phyloP scores from a whole-genome alignment of 2,888 invertebrate genomes.

The Chrysomela aeneicollis region DNA sequence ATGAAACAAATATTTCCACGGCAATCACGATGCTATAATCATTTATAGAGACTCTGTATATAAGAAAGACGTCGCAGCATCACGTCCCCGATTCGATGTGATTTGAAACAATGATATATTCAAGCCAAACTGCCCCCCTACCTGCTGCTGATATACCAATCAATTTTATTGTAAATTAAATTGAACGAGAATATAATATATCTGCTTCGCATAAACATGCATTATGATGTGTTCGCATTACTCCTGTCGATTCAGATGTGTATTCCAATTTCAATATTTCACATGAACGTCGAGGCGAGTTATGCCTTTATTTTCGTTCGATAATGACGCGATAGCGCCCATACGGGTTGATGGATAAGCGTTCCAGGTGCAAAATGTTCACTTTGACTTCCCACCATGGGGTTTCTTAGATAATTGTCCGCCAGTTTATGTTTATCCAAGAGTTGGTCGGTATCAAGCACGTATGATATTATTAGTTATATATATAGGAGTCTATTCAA shows the following conservation, averaged over 20 bases:
- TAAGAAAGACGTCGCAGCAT: not conserved
- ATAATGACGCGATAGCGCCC: slow-evolving; percentile 2
- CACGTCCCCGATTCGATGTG: slow-evolving; percentile 1
- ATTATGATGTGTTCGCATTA: not conserved
- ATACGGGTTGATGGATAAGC: slow-evolving; percentile 7
- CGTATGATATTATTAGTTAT: too few relatives aligned
- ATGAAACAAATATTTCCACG: too few relatives aligned
- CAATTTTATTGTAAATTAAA: slow-evolving; percentile 2
- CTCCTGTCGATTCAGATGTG: slow-evolving; percentile 5
- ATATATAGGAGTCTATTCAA: too few relatives aligned
- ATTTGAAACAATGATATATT: slow-evolving; percentile 16
- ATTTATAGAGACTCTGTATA: not conserved
- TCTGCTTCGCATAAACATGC: not conserved
- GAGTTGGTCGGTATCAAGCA: too few relatives aligned
- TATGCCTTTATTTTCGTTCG: slow-evolving; percentile 7
- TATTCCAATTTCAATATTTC: slow-evolving; percentile 5
- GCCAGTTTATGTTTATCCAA: not conserved
- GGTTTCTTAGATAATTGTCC: not conserved
- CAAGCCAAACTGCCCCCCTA: not conserved
- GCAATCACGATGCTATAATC: too few relatives aligned
- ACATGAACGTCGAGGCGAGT: slow-evolving; percentile 2
- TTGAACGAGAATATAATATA: not conserved
- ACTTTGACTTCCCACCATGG: not conserved
- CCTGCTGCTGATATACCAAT: not conserved
- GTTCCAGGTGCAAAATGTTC: not conserved